These are phyloP conservation scores for Idaea aversata DNA, from an alignment of 2,888 invertebrate genomes.

Conservation along the genomic window DNA sequence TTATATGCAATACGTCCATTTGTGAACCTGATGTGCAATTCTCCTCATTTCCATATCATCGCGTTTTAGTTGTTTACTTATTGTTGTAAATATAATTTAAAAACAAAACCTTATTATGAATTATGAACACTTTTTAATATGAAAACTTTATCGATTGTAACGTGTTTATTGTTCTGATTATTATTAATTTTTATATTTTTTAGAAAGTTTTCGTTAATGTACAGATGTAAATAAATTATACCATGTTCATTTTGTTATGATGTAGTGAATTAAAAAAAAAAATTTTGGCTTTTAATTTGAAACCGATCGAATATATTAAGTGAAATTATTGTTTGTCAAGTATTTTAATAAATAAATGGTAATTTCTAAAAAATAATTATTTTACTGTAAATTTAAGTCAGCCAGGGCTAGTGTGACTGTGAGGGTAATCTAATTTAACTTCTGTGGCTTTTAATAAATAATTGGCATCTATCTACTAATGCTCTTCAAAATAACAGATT, in stretches of 20 bases:
- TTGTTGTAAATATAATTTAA: slow-evolving; percentile 77
- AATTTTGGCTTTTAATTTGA: slow-evolving; percentile 18
- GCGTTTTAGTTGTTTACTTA: slow-evolving; percentile 74
- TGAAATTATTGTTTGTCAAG: slow-evolving; percentile 11
- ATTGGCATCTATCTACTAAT: background rate
- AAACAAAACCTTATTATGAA: slow-evolving; percentile 42
- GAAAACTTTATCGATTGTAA: slow-evolving; percentile 63
- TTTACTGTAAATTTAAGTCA: too few species aligned
- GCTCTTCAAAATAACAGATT: background rate
- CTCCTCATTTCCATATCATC: slow-evolving; percentile 76
- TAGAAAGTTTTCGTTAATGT: slow-evolving; percentile 74
- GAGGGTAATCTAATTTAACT: too few species aligned
- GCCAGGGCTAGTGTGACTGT: too few species aligned
- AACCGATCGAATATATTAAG: slow-evolving; percentile 12
- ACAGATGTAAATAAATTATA: slow-evolving; percentile 75
- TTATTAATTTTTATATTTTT: slow-evolving; percentile 67
- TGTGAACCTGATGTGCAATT: slow-evolving; percentile 76
- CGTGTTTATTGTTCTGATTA: slow-evolving; percentile 71
- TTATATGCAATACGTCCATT: slow-evolving; percentile 71
- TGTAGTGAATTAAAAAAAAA: slow-evolving; percentile 38
- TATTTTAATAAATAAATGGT: background rate
- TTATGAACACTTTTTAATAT: slow-evolving; percentile 55
- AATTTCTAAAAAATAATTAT: background rate
- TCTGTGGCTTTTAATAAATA: background rate
- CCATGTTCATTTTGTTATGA: slow-evolving; percentile 63